phyloP scores from a whole-genome alignment of 2,888 invertebrate genomes.

The Linnaemya vulpina region DNA sequence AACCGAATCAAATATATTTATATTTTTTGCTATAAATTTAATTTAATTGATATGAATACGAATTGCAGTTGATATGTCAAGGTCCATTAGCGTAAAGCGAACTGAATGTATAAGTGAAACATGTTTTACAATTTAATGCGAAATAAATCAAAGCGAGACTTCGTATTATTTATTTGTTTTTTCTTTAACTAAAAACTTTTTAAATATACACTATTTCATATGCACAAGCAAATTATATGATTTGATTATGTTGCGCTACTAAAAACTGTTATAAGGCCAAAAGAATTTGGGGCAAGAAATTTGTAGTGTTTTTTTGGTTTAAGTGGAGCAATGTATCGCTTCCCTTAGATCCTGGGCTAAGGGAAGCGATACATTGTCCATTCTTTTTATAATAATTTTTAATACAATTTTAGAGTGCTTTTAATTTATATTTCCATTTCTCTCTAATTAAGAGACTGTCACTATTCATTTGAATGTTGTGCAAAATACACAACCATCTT shows the following conservation, averaged over 20 bases:
- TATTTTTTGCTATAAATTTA: conserved; percentile 69
- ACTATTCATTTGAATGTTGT: background rate
- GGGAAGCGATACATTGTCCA: too few relatives aligned
- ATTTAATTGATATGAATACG: conserved; percentile 71
- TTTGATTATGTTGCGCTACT: background rate
- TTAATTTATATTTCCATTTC: too few relatives aligned
- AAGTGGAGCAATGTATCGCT: too few relatives aligned
- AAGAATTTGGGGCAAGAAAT: background rate
- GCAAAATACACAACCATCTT: background rate
- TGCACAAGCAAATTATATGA: background rate
- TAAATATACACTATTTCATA: conserved; percentile 39
- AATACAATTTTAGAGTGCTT: too few relatives aligned
- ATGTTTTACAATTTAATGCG: conserved; percentile 65
- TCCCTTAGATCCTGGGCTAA: too few relatives aligned
- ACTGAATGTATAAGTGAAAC: conserved; percentile 55
- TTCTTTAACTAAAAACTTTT: background rate
- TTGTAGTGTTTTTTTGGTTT: too few relatives aligned
- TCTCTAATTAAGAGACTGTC: too few relatives aligned
- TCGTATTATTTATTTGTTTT: conserved; percentile 10
- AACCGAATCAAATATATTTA: conserved; percentile 49
- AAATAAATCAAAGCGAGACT: conserved; percentile 67
- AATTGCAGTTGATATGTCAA: conserved; percentile 72
- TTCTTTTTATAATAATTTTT: too few relatives aligned
- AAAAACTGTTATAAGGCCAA: background rate
- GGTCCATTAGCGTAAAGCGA: conserved; percentile 64